Evolutionary conservation across 1,140 invertebrate genomes (phyloP), one percentile per base, ranked within the genome.

Genomic region (Tetramorium alpestre): DNA sequence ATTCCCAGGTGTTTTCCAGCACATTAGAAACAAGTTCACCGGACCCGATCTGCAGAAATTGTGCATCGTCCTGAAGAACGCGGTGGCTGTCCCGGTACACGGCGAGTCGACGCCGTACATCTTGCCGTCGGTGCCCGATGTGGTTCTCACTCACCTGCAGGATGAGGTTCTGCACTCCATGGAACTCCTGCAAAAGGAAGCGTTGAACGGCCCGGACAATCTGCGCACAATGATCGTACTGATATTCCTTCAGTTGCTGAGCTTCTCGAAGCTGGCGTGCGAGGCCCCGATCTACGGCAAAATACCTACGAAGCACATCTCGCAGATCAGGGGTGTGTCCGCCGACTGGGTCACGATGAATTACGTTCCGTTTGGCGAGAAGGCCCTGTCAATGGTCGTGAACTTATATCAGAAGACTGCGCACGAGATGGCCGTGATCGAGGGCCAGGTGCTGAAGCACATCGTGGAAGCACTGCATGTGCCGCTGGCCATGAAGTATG

Each of bases 1-100:
- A 93, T 99, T 99, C 94, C 98, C 99, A 22, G 97, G 97, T 64
- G 97, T 99, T 76, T 99, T 99, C 95, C 97, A 98, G 87, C 98
- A 99, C 92, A 98, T 99, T 87, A 97, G 98, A 95, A 95, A 96
- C 89, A 97, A 96, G 96, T 98, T 99, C 94, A 97, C 96, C 10
- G 95, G 96, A 4, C 94, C 96, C 10, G 98, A 99, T 95, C 96
- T 99, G 87, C 96, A 97, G 85, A 97, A 98, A 91, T 96, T 99
- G 69, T 98, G 98, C 89, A 96, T 95, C 13, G 98, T 99, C 65
- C 93, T 99, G 64, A 97, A 97, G 88, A 97, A 97, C 92, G 96
- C 97, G 5, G 96, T 98, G 18, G 97, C 97, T 78, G 97, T 98
- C 90, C 98, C 98, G 18, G 97, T 98, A 4, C 97, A 98, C 91